Base-by-base conservation (phyloP, 2,113 vertebrate genomes). In the Ophthalmolycus amberensis region DNA sequence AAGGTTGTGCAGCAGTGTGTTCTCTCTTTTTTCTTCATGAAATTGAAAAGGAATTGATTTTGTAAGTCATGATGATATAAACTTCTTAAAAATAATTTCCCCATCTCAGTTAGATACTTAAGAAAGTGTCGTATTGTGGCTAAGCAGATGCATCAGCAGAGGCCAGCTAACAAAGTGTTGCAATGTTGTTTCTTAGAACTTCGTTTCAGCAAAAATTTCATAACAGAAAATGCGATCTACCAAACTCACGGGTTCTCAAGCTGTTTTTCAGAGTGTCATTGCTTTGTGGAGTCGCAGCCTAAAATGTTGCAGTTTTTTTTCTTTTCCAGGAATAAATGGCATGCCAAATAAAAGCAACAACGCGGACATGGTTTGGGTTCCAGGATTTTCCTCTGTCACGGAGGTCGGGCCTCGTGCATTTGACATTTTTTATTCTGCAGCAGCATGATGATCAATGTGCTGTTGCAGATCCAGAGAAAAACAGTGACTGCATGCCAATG, bases 341-440 rank as follows among this genome's bases (percentile, higher is more conserved):
- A 71, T 5, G 18, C 37, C 32, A 9, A 27, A 46, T 80, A 16
- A 71, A 72, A 38, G 46, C 29, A 81, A 70, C 46, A n/a, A 22
- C 50, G n/a, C 14, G 10, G 37, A 67, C 22, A 16, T 76, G 68
- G 25, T 58, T 68, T 63, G 25, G 77, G 12, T 82, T 75, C 64
- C 1, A 73, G 48, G 67, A 46, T 75, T 52, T 76, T 52, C 18
- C 40, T 40, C 25, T 77, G 69, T 63, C 67, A 69, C 9, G 56
- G 7, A 67, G 64, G 42, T 44, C 34, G 1, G 59, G n/a, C 71
- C 15, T 66, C 5, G 3, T 69, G 62, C 10, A 3, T 64, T 77
- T 84, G 40, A 84, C 75, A n/a, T 62, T 29, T 77, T 73, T 11
- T 52, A 25, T 70, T 67, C 38, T 73, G 42, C 70, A 75, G 27